Percentiles rank a stretch among this genome's conserved stretches.
phyloP scores from a whole-genome alignment of 2,797 vertebrate species.

The Platyrinchus mystaceus region DNA sequence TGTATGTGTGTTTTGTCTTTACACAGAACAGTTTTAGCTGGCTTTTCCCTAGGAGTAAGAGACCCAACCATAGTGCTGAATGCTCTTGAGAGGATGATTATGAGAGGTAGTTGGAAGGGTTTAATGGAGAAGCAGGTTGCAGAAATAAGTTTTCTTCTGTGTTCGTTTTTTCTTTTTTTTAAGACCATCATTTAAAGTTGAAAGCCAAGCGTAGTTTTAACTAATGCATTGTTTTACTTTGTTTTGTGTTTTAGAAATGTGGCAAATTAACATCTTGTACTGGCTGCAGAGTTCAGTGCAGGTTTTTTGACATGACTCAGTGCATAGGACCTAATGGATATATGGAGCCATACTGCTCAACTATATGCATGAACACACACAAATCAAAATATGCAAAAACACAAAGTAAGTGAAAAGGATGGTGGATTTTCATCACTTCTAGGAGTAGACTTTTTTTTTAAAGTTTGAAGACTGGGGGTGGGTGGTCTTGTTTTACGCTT shows the following conservation, averaged over 20 bases:
- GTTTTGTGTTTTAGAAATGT: slow-evolving; percentile 84
- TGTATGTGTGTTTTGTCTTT: not conserved
- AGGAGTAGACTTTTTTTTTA: not conserved
- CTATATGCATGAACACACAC: slow-evolving; percentile 90
- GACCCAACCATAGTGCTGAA: not conserved
- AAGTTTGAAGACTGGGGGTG: not conserved
- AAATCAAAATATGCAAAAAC: slow-evolving; percentile 87
- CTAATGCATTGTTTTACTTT: slow-evolving; percentile 65
- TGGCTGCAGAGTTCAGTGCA: slow-evolving; percentile 92
- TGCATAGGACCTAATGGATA: slow-evolving; percentile 88
- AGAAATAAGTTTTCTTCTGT: not conserved
- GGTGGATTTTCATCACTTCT: slow-evolving; percentile 21
- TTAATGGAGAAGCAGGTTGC: not conserved
- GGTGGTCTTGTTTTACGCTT: not conserved
- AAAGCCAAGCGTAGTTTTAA: slow-evolving; percentile 44
- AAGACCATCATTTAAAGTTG: not conserved
- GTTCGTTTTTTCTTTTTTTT: not conserved
- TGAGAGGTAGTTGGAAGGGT: not conserved
- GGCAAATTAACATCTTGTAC: slow-evolving; percentile 91
- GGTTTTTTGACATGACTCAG: slow-evolving; percentile 94
- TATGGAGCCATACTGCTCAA: slow-evolving; percentile 95
- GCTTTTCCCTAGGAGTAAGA: not conserved
- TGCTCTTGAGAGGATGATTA: not conserved
- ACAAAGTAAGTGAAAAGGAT: slow-evolving; percentile 78
- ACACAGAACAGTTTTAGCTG: not conserved